Evolutionary conservation across 2,888 invertebrate genomes (phyloP).

Genomic region (Agelastica alni): DNA sequence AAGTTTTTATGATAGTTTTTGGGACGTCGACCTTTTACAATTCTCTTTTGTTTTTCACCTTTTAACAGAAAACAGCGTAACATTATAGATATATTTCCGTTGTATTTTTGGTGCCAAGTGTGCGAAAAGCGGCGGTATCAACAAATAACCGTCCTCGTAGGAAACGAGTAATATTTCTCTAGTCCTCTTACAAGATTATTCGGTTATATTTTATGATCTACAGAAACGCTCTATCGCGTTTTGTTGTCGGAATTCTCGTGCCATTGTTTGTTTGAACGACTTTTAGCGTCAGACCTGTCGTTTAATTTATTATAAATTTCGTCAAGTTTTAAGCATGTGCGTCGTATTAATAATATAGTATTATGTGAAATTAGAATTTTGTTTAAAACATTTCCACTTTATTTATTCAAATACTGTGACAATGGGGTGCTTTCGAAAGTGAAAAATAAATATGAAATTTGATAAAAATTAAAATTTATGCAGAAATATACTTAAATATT

Average conservation of each 20-base stretch:
- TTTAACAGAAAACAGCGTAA: slow-evolving; percentile 8
- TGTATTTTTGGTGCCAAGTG: slow-evolving; percentile 26
- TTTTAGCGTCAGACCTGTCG: background rate
- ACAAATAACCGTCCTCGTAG: slow-evolving; percentile 27
- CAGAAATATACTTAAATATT: too few relatives aligned
- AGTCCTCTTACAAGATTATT: slow-evolving; percentile 31
- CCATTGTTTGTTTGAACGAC: slow-evolving; percentile 11
- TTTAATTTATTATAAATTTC: too few relatives aligned
- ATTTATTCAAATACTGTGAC: too few relatives aligned
- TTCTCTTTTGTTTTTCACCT: slow-evolving; percentile 3
- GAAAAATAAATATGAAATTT: too few relatives aligned
- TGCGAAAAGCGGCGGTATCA: slow-evolving; percentile 21
- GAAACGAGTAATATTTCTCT: slow-evolving; percentile 23
- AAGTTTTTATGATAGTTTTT: too few relatives aligned
- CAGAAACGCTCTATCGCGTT: slow-evolving; percentile 24
- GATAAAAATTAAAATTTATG: too few relatives aligned
- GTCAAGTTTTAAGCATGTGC: too few relatives aligned
- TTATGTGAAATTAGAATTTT: too few relatives aligned
- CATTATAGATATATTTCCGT: slow-evolving; percentile 23
- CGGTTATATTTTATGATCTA: slow-evolving; percentile 31
- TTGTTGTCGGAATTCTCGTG: slow-evolving; percentile 6
- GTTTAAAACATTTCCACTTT: too few relatives aligned
- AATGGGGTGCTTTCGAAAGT: too few relatives aligned
- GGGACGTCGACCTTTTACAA: too few relatives aligned
- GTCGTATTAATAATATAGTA: too few relatives aligned